phyloP scores from a whole-genome alignment of 2,113 vertebrate species.

The Actenoides lindsayi region DNA sequence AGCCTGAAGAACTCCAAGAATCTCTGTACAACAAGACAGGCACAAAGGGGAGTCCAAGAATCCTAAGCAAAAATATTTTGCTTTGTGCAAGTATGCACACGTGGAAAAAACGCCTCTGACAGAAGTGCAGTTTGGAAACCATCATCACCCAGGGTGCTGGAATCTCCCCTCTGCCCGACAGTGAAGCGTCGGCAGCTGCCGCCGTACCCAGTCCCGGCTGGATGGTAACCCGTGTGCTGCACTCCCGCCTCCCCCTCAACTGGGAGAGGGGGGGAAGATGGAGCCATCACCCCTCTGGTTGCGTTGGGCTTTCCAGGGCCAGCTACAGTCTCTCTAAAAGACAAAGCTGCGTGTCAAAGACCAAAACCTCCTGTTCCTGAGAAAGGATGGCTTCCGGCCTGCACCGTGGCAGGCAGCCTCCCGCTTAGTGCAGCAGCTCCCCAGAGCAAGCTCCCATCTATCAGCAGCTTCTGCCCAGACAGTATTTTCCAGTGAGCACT shows the following conservation, averaged over 20 bases:
- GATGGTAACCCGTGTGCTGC: neutral
- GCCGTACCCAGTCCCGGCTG: fast-evolving
- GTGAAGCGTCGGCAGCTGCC: neutral
- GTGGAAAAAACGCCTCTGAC: conserved; percentile 24
- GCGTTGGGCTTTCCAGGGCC: neutral
- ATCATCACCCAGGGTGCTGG: neutral
- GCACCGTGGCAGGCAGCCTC: neutral
- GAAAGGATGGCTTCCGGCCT: neutral
- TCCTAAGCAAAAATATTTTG: conserved; percentile 26
- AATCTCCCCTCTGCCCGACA: neutral
- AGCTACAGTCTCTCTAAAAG: neutral
- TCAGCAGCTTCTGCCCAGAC: neutral
- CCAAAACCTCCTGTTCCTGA: neutral
- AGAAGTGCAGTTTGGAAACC: neutral
- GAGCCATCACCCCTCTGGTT: neutral
- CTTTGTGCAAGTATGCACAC: conserved; percentile 24
- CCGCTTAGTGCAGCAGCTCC: neutral
- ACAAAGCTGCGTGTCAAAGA: neutral
- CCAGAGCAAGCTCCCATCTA: neutral
- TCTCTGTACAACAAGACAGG: neutral
- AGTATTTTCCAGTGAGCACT: neutral
- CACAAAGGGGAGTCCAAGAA: neutral
- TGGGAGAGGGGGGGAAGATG: neutral
- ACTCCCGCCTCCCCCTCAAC: neutral
- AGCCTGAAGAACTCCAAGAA: conserved; percentile 20